Evolutionary conservation across 1,140 invertebrate species (phyloP).

Genomic region (Trichonephila clavata): DNA sequence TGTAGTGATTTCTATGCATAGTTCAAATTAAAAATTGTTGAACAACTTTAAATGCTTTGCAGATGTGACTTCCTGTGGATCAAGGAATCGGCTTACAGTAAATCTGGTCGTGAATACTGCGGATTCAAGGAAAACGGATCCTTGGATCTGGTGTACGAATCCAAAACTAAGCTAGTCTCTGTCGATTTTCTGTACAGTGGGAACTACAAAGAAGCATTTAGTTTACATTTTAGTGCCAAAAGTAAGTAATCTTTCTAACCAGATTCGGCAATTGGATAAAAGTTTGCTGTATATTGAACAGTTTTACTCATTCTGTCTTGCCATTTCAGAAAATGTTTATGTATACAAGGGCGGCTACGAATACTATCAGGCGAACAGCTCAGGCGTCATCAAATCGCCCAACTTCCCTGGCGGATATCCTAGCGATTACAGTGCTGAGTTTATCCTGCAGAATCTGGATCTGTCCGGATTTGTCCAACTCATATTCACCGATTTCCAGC

Average conservation of each 20-base stretch:
- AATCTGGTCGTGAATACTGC: slow-evolving; percentile 82
- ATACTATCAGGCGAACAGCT: slow-evolving; percentile 54
- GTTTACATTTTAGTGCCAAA: slow-evolving; percentile 85
- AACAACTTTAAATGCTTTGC: slow-evolving; percentile 52
- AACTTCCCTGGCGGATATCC: slow-evolving; percentile 88
- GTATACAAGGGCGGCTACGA: slow-evolving; percentile 83
- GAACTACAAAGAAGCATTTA: slow-evolving; percentile 85
- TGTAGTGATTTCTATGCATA: no score
- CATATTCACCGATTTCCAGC: slow-evolving; percentile 87
- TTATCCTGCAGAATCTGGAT: slow-evolving; percentile 84
- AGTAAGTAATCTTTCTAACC: slow-evolving; percentile 82
- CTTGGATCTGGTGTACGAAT: slow-evolving; percentile 83
- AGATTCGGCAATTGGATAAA: no score
- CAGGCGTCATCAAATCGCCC: slow-evolving; percentile 84
- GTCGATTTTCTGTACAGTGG: slow-evolving; percentile 85
- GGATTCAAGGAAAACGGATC: slow-evolving; percentile 77
- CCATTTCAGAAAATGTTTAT: slow-evolving; percentile 84
- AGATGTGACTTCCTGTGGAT: slow-evolving; percentile 87
- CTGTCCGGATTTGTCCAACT: slow-evolving; percentile 85
- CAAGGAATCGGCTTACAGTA: slow-evolving; percentile 85
- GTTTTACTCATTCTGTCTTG: no score
- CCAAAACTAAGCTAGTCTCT: slow-evolving; percentile 85
- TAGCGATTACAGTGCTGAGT: slow-evolving; percentile 86
- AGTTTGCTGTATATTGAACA: no score
- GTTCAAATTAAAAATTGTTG: no score